These are phyloP conservation scores for Dolomedes plantarius DNA, from an alignment of 2,888 invertebrate species.

Conservation along the genomic window DNA sequence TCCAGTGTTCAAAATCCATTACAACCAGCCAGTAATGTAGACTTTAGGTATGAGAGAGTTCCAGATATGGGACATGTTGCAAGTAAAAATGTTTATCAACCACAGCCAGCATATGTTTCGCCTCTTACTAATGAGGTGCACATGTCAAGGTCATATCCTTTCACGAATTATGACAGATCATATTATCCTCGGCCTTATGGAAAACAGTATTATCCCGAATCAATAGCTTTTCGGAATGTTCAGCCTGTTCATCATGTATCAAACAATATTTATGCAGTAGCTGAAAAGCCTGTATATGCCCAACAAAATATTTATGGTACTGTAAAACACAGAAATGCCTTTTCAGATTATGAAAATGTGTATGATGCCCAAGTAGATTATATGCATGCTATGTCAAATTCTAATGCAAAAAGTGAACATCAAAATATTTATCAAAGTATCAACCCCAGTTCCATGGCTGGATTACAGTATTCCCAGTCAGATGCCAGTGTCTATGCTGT, in stretches of 20 bases:
- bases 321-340: slow-evolving; percentile 42
- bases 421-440: slow-evolving; percentile 38
- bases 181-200: slow-evolving; percentile 58
- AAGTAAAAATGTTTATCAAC: slow-evolving; percentile 8
- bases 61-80: slow-evolving; percentile 29
- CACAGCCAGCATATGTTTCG: slow-evolving; percentile 23
- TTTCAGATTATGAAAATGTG: slow-evolving; percentile 71
- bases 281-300: slow-evolving; percentile 37
- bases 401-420: slow-evolving; percentile 23
- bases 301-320: slow-evolving; percentile 57
- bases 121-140: slow-evolving; percentile 47
- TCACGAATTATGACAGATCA: slow-evolving; percentile 47
- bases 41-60: slow-evolving; percentile 37
- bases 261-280: slow-evolving; percentile 32
- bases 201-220: slow-evolving; percentile 63
- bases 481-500: slow-evolving; percentile 67
- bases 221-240: slow-evolving; percentile 49
- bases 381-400: slow-evolving; percentile 31
- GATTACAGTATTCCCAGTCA: slow-evolving; percentile 59
- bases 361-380: slow-evolving; percentile 64
- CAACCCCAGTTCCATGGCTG: slow-evolving; percentile 28
- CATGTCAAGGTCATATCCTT: slow-evolving; percentile 63
- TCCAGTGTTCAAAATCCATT: slow-evolving; percentile 27
- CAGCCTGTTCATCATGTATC: slow-evolving; percentile 46
- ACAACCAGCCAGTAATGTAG: slow-evolving; percentile 16